These are phyloP conservation scores for Scelioninae gen. 1 DNA, from an alignment of 2,888 invertebrate species.

Conservation along the genomic window DNA sequence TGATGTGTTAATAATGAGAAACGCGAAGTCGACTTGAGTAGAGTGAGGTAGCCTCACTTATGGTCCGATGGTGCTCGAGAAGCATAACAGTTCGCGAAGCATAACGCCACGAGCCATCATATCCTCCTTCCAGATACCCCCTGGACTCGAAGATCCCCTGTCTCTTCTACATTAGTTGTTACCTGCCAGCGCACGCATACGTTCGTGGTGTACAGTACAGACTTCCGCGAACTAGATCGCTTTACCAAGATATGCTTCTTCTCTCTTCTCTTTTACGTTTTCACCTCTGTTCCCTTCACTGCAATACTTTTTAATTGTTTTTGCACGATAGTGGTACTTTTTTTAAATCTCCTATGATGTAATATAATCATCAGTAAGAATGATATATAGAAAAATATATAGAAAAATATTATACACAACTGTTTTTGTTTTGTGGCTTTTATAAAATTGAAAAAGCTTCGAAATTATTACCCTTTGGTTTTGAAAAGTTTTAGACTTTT, in stretches of 20 bases:
- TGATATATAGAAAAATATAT: no score
- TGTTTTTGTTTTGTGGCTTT: no score
- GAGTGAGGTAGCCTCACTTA: constrained; percentile 82
- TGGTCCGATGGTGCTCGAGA: constrained; percentile 83
- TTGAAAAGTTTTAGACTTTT: no score
- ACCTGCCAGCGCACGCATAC: constrained; percentile 67
- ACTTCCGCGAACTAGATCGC: no score
- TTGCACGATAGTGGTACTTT: no score
- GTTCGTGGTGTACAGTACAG: no score
- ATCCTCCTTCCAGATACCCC: constrained; percentile 82
- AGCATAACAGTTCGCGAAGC: constrained; percentile 84
- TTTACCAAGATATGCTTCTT: constrained; percentile 77
- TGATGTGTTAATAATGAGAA: constrained; percentile 83
- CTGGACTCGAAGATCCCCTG: constrained; percentile 61
- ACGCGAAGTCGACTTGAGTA: constrained; percentile 73
- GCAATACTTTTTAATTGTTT: background rate
- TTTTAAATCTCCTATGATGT: no score
- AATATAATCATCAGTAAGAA: no score
- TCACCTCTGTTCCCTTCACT: constrained; percentile 44
- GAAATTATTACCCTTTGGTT: no score
- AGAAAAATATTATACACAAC: no score
- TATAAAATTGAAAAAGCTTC: no score
- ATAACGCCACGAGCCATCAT: constrained; percentile 84
- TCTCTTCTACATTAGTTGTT: constrained; percentile 58
- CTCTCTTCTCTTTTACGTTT: constrained; percentile 61